Base-by-base conservation (phyloP, 2,113 vertebrate genomes). In the Microtus ochrogaster region DNA sequence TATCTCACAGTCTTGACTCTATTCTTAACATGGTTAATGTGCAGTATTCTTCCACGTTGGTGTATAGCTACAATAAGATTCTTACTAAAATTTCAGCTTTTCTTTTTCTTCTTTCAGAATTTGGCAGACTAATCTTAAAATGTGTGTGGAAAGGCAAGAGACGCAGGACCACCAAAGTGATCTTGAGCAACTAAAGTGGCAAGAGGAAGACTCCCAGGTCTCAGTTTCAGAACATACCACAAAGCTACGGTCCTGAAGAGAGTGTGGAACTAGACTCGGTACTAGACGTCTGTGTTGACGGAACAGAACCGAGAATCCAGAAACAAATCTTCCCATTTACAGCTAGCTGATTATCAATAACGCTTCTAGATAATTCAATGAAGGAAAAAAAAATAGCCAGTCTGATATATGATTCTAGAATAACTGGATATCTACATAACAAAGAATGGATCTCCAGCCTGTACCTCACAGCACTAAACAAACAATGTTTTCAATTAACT, bases 201-300 rank as follows among this genome's bases (percentile, higher is more conserved):
- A 91, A 90, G 68, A 91, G 24, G 73, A 91, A 87, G 68, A 91
- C 36, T 73, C 28, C 87, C 17, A 88, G 73, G 82, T 92, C 63
- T 94, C 8, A 66, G 47, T 94, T 90, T 90, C 19, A 84, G 83
- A 96, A 88, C 47, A 83, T 41, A 74, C 70, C 41, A 79, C 22
- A 79, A 96, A 96, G 76, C 77, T 79, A 81, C 0, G 63, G 16
- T 91, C 66, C 87, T 72, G 28, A 88, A 77, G 70, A 89, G 0
- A 74, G 26, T 77, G 8, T 89, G 66, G 39, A 44, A 74, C 26
- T 77, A 85, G 36, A 61, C 9, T 44, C 58, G 61, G 49, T 30
- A 41, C 26, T 33, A 91, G 61, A 39, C 47, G 72, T 55, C 41
- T 83, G 72, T 83, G 52, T 89, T 47, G 13, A 58, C 21, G 16